Evolutionary conservation across 23 tunicate genomes (phyloP).

Genomic region (Clavelina lepadiformis): DNA sequence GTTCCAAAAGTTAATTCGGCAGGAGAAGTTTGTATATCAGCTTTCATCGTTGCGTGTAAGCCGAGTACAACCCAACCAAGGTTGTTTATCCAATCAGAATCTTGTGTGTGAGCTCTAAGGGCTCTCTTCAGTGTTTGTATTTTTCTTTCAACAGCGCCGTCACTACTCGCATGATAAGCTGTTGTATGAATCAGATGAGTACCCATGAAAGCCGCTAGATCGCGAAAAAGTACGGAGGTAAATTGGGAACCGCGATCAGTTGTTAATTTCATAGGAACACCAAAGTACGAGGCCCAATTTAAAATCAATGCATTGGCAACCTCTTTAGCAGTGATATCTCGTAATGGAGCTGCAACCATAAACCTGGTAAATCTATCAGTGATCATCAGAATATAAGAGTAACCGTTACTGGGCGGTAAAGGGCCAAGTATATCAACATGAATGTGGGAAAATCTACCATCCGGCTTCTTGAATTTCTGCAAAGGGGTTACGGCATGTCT

Average conservation of each 20-base stretch:
- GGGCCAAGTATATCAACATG: slow-evolving; percentile 41
- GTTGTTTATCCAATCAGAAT: slow-evolving; percentile 21
- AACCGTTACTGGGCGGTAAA: slow-evolving; percentile 17
- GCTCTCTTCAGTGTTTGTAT: slow-evolving; percentile 8
- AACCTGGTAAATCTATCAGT: slow-evolving; percentile 18
- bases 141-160: slow-evolving; percentile 17
- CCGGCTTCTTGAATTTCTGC: background rate
- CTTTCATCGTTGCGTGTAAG: background rate
- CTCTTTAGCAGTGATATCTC: slow-evolving; percentile 32
- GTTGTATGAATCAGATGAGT: slow-evolving; percentile 14
- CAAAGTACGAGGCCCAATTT: slow-evolving; percentile 21
- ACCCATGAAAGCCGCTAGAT: slow-evolving; percentile 11
- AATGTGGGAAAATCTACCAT: slow-evolving; percentile 9
- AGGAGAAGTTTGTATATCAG: slow-evolving; percentile 1
- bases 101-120: slow-evolving; percentile 14
- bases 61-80: slow-evolving; percentile 17
- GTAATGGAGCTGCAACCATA: slow-evolving; percentile 18
- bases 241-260: slow-evolving; percentile 36
- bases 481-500: slow-evolving; percentile 2
- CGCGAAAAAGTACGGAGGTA: slow-evolving; percentile 21
- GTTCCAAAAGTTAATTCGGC: slow-evolving; percentile 25
- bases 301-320: slow-evolving; percentile 27
- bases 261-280: slow-evolving; percentile 5
- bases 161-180: slow-evolving; percentile 11
- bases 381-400: slow-evolving; percentile 9